phyloP scores from a whole-genome alignment of 2,797 vertebrate species.

The Centroberyx gerrardi region DNA sequence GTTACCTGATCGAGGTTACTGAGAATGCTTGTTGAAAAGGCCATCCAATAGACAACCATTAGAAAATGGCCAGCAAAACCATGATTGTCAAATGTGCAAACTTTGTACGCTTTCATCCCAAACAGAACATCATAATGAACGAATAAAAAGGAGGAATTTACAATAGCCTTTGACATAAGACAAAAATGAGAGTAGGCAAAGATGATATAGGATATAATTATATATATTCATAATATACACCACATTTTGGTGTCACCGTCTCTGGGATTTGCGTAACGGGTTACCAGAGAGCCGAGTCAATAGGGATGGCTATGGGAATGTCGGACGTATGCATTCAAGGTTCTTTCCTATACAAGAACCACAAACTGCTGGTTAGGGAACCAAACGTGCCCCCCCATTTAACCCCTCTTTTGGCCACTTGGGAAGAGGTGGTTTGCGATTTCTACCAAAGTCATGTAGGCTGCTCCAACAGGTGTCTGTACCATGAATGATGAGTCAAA shows the following conservation, averaged over 20 bases:
- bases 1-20: slow-evolving; percentile 54
- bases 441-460: slow-evolving; percentile 42
- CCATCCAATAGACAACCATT: slow-evolving; percentile 42
- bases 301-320: slow-evolving; percentile 63
- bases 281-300: slow-evolving; percentile 54
- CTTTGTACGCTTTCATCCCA: slow-evolving; percentile 37
- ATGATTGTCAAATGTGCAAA: slow-evolving; percentile 81
- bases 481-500: slow-evolving; percentile 40
- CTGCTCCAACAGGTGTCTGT: slow-evolving; percentile 41
- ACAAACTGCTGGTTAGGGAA: slow-evolving; percentile 77
- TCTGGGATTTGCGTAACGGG: slow-evolving; percentile 75
- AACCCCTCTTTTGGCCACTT: slow-evolving; percentile 7
- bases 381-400: slow-evolving; percentile 17
- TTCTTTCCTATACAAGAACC: slow-evolving; percentile 53
- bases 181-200: slow-evolving; percentile 58
- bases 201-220: slow-evolving; percentile 72
- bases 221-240: slow-evolving; percentile 73
- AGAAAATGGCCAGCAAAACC: slow-evolving; percentile 60
- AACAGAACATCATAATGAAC: slow-evolving; percentile 52
- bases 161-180: slow-evolving; percentile 40
- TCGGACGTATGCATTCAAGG: slow-evolving; percentile 38
- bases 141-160: slow-evolving; percentile 54
- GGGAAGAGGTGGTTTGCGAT: slow-evolving; percentile 27
- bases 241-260: slow-evolving; percentile 69
- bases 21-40: slow-evolving; percentile 65